Conservation (phyloP, 2,888 invertebrate species). For the Diploptera punctata region DNA sequence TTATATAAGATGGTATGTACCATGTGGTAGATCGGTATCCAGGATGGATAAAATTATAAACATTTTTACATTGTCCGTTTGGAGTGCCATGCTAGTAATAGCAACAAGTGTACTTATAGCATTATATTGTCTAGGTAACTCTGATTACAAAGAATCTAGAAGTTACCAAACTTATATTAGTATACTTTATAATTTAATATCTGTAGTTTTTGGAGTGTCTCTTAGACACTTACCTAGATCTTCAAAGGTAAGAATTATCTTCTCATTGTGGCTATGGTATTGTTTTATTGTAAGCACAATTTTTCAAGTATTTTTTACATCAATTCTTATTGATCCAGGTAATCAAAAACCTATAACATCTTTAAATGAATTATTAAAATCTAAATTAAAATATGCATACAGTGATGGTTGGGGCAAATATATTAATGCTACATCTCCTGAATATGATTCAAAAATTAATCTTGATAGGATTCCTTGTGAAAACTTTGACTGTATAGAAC, state of each 20-base stretch:
- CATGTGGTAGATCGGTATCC: background rate
- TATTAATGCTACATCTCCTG: too few relatives aligned
- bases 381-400: background rate
- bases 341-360: background rate
- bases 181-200: too few relatives aligned
- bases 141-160: too few relatives aligned
- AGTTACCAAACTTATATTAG: too few relatives aligned
- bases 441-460: too few relatives aligned
- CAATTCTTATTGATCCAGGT: background rate
- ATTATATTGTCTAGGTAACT: too few relatives aligned
- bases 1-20: background rate
- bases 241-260: background rate
- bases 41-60: background rate
- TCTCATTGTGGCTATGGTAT: background rate
- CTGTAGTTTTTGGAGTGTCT: background rate
- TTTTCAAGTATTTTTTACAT: background rate
- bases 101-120: too few relatives aligned
- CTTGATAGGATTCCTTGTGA: too few relatives aligned
- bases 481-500: too few relatives aligned
- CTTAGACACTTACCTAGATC: background rate
- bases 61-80: background rate
- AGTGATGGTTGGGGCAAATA: background rate
- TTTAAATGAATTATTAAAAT: background rate
- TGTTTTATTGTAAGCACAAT: constrained; percentile 1
- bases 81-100: background rate